These are phyloP conservation scores for Saturnia pavonia DNA, from an alignment of 2,888 invertebrate genomes.

Conservation along the genomic window DNA sequence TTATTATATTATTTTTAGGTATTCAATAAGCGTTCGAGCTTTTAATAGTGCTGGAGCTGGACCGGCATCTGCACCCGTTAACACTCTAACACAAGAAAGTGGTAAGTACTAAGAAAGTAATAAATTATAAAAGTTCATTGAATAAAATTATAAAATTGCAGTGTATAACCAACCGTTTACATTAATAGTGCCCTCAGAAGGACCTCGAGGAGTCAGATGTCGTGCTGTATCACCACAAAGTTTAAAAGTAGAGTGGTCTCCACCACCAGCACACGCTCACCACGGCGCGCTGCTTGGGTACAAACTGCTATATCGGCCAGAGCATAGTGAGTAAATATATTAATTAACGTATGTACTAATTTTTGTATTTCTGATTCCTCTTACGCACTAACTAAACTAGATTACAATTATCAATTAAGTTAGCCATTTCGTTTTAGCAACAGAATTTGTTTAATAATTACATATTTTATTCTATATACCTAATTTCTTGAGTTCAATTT, in stretches of 20 bases:
- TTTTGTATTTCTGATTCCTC: background rate
- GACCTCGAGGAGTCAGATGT: conserved; percentile 88
- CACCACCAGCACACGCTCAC: conserved; percentile 86
- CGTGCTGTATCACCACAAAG: conserved; percentile 90
- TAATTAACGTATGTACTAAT: background rate
- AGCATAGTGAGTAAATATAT: conserved; percentile 64
- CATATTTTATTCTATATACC: no score
- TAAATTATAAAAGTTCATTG: background rate
- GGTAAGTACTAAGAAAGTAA: conserved; percentile 79
- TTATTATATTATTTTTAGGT: conserved; percentile 59
- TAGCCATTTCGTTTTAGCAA: background rate
- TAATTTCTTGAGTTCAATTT: no score
- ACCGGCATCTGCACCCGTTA: conserved; percentile 88
- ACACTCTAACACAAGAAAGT: conserved; percentile 92
- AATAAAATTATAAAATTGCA: background rate
- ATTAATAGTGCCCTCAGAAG: conserved; percentile 86
- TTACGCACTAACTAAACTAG: background rate
- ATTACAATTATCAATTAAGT: background rate
- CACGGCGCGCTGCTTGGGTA: conserved; percentile 91
- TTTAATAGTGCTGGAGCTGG: conserved; percentile 93
- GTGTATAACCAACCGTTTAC: conserved; percentile 13
- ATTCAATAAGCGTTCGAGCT: conserved; percentile 92
- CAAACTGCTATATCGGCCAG: conserved; percentile 90
- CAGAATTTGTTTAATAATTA: background rate
- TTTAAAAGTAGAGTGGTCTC: conserved; percentile 90